phyloP scores from a whole-genome alignment of 2,888 invertebrate species.

The Synanthedon andrenaeformis region DNA sequence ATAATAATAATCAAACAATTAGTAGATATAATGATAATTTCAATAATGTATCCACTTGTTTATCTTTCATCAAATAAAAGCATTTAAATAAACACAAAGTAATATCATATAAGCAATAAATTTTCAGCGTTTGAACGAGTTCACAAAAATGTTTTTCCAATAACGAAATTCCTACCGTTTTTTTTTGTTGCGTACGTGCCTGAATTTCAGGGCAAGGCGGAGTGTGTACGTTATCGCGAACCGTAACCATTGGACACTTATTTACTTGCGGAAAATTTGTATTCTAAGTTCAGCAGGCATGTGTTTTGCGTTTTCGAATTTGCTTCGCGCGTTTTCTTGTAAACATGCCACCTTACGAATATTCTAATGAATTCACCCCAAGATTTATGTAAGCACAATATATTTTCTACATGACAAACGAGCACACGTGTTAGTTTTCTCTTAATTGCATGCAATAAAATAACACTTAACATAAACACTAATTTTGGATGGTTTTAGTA shows the following conservation, averaged over 20 bases:
- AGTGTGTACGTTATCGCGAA: conserved; percentile 13
- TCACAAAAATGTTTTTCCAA: conserved; percentile 24
- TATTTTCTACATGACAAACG: no score
- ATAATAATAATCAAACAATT: no score
- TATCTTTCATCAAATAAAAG: no score
- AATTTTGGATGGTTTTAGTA: no score
- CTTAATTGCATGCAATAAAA: no score
- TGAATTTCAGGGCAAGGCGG: conserved; percentile 8
- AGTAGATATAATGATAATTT: no score
- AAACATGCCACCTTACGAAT: background rate
- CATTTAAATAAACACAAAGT: no score
- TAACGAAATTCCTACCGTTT: conserved; percentile 23
- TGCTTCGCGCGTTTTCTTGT: background rate
- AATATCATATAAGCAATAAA: background rate
- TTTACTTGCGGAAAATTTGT: conserved; percentile 12
- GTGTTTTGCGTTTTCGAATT: conserved; percentile 2
- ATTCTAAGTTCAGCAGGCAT: conserved; percentile 8
- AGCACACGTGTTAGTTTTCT: no score
- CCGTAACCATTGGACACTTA: conserved; percentile 14
- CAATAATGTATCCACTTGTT: no score
- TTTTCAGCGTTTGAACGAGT: conserved; percentile 2
- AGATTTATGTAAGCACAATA: no score
- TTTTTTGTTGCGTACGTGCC: conserved; percentile 16
- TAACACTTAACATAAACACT: no score
- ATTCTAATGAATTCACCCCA: background rate